Evolutionary conservation across 2,888 invertebrate species (phyloP), one percentile per base, ranked within the genome.

Genomic region (Drosophila neutralis): DNA sequence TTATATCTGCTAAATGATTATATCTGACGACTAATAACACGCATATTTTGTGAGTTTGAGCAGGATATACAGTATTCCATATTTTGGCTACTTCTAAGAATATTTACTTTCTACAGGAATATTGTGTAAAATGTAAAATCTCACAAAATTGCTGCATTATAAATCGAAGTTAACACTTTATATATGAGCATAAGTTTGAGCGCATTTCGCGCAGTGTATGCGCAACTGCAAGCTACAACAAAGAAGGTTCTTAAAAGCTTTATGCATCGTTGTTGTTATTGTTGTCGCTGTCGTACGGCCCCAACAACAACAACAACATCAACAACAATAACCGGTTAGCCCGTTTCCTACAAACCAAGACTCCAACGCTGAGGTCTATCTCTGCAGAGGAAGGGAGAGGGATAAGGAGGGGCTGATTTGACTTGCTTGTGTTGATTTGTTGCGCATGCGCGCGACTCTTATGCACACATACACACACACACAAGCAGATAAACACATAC

Each of bases 241-340:
- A 85, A 89, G 82, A 85, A 89, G 82, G 89, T 85, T 85, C 89
- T 85, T 77, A 89, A 85, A 87, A 85, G 85, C 89, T 85, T 89
- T 84, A 80, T 89, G 78, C 77, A 77, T 73, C 77, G 79, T 72
- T 82, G 79, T 76, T 64, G 76, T 58, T 61, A 69, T 84, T 42
- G 42, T 21, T 82, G 76, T 75, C 68, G 73, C 57, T 62, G 68
- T 74, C 56, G 71, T 85, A 74, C 45, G 38, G 53, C 68, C 45
- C 58, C 64, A 76, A 24, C 52, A 58, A 42, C 49, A 62, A 54
- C 54, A 66, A n/a, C 35, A 61, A 10, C 64, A 75, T 24, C 51
- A 57, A 35, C 49, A 62, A 24, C 48, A 69, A 67, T 56, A 85
- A 89, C 85, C 87, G 85, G 89, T 85, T 87, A 48, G 52, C 56